A percentile compares a stretch with the other conserved stretches of the same genome.
These are phyloP conservation scores for Takifugu rubripes DNA, from an alignment of 2,797 vertebrate species.

Conservation along the genomic window DNA sequence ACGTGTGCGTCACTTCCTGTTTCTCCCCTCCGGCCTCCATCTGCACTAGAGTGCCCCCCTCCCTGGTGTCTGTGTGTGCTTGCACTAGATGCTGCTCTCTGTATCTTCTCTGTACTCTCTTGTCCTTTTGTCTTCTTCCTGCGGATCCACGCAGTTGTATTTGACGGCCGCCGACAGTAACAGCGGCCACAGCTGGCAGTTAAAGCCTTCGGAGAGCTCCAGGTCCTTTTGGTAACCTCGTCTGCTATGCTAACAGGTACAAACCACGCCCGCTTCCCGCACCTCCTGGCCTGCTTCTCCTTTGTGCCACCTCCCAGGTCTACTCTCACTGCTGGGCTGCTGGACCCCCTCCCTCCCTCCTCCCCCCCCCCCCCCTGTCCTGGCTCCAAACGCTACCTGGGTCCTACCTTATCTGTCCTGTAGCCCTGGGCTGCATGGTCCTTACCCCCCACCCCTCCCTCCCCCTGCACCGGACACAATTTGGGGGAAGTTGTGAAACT, in stretches of 20 bases:
- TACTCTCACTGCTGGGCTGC: slow-evolving; percentile 25
- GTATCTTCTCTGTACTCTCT: slow-evolving; percentile 81
- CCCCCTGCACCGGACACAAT: slow-evolving; percentile 30
- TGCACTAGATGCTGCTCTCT: slow-evolving; percentile 59
- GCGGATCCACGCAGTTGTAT: slow-evolving; percentile 91
- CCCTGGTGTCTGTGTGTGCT: slow-evolving; percentile 33
- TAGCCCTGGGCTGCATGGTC: slow-evolving; percentile 64
- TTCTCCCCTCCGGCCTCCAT: slow-evolving; percentile 26
- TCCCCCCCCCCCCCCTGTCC: slow-evolving; percentile 19
- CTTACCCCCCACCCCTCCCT: slow-evolving; percentile 2
- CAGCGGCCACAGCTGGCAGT: slow-evolving; percentile 92
- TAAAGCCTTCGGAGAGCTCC: slow-evolving; percentile 94
- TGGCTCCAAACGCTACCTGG: slow-evolving; percentile 35
- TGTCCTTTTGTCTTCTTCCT: slow-evolving; percentile 55
- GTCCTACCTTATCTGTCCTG: slow-evolving; percentile 56
- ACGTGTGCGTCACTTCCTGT: slow-evolving; percentile 20
- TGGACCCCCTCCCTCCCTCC: slow-evolving; percentile 7
- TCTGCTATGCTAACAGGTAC: slow-evolving; percentile 93
- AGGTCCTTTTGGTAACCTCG: slow-evolving; percentile 92
- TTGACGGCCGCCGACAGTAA: slow-evolving; percentile 93
- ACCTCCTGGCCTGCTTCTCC: slow-evolving; percentile 55
- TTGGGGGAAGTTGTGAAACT: slow-evolving; percentile 34
- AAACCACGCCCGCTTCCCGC: slow-evolving; percentile 68
- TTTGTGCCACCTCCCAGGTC: slow-evolving; percentile 48
- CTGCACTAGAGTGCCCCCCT: slow-evolving; percentile 30